These are phyloP conservation scores for Thecophora atra DNA, from an alignment of 2,888 invertebrate species.

Conservation along the genomic window DNA sequence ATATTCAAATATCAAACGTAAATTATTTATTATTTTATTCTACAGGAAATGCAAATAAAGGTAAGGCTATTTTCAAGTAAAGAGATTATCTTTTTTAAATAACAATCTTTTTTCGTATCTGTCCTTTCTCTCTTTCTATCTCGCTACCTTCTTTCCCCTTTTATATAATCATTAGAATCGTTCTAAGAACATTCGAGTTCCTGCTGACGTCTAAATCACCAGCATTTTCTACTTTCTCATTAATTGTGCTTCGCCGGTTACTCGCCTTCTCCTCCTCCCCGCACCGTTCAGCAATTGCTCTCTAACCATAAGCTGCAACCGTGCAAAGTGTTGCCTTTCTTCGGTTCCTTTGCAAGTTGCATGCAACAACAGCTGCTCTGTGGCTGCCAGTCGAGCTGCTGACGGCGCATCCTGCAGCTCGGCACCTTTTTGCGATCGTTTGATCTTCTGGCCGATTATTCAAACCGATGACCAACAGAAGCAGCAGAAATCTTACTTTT, in stretches of 20 bases:
- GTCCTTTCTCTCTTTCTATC: neutral
- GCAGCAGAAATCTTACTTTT: neutral
- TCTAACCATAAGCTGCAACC: neutral
- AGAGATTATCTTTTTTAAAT: no score
- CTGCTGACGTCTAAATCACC: no score
- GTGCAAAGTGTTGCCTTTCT: neutral
- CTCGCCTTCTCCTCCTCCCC: neutral
- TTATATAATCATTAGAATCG: constrained; percentile 4
- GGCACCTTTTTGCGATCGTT: neutral
- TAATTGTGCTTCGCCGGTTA: no score
- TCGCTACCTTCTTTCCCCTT: constrained; percentile 12
- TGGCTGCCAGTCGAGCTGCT: neutral
- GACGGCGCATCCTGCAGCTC: neutral
- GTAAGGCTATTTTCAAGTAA: no score
- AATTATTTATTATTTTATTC: no score
- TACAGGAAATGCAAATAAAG: no score
- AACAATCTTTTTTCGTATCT: no score
- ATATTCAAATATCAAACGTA: no score
- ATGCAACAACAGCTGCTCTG: neutral
- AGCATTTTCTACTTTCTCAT: no score
- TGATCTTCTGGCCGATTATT: neutral
- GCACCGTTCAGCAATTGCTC: neutral
- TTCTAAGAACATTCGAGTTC: no score
- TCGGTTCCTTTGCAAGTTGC: neutral
- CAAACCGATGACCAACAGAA: neutral